These are phyloP conservation scores for Remorina albescens DNA, from an alignment of 2,797 vertebrate species.

Conservation along the genomic window DNA sequence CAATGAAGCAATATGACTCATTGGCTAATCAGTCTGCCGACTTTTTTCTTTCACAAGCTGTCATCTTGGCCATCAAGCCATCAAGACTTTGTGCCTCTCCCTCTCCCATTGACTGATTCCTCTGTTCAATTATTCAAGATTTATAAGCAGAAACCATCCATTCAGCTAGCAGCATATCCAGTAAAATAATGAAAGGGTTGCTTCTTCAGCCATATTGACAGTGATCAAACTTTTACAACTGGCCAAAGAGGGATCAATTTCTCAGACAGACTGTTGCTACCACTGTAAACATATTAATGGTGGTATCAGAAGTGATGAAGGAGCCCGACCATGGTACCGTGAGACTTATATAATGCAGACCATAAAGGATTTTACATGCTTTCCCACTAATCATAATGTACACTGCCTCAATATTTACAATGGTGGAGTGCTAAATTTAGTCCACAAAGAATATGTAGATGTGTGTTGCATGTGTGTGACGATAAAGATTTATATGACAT, in stretches of 20 bases:
- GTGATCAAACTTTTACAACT: slow-evolving; percentile 84
- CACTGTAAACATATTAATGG: slow-evolving; percentile 78
- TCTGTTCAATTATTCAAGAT: slow-evolving; percentile 85
- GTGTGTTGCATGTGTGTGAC: neutral
- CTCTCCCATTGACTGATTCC: slow-evolving; percentile 75
- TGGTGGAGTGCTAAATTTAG: slow-evolving; percentile 51
- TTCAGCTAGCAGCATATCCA: slow-evolving; percentile 74
- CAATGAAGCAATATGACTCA: slow-evolving; percentile 61
- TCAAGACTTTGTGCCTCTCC: slow-evolving; percentile 65
- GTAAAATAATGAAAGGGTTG: slow-evolving; percentile 77
- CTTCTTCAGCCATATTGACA: slow-evolving; percentile 75
- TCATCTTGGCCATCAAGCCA: slow-evolving; percentile 75
- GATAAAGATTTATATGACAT: neutral
- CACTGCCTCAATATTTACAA: slow-evolving; percentile 53
- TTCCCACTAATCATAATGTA: slow-evolving; percentile 73
- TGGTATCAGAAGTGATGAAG: slow-evolving; percentile 54
- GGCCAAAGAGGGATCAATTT: slow-evolving; percentile 81
- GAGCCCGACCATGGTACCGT: slow-evolving; percentile 34
- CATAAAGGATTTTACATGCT: slow-evolving; percentile 69
- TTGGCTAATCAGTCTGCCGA: slow-evolving; percentile 76
- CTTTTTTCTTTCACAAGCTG: slow-evolving; percentile 77
- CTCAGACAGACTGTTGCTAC: slow-evolving; percentile 62
- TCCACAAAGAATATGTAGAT: slow-evolving; percentile 14
- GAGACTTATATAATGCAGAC: slow-evolving; percentile 65
- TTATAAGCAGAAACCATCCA: slow-evolving; percentile 83